A percentile compares a stretch with the other conserved stretches of the same genome.
Evolutionary conservation across 2,888 invertebrate species (phyloP).

Genomic region (Coelopa pilipes): DNA sequence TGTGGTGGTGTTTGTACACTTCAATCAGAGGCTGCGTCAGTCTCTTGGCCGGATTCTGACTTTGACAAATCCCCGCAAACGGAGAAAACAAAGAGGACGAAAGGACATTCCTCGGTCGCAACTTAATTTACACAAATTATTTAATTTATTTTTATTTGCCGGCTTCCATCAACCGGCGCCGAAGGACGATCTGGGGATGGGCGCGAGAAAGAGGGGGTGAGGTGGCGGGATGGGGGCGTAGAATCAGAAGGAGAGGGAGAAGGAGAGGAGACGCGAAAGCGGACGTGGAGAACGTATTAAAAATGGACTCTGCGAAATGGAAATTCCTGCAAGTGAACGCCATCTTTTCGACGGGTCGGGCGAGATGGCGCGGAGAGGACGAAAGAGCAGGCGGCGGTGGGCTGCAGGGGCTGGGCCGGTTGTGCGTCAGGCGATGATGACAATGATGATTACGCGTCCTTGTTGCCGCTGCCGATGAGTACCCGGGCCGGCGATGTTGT

Average conservation of each 20-base stretch:
- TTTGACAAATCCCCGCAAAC: too few relatives aligned
- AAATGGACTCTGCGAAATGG: slow-evolving; percentile 15
- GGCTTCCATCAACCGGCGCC: neutral
- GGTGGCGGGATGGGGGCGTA: neutral
- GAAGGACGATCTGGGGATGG: neutral
- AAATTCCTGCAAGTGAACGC: neutral
- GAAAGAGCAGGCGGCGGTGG: neutral
- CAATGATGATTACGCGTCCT: neutral
- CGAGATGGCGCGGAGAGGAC: neutral
- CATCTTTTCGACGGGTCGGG: neutral
- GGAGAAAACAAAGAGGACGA: too few relatives aligned
- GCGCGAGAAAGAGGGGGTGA: neutral
- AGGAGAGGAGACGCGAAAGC: neutral
- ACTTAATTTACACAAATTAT: slow-evolving; percentile 30
- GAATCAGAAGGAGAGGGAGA: too few relatives aligned
- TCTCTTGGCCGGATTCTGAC: neutral
- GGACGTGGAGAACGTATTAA: slow-evolving; percentile 2
- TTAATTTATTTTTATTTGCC: slow-evolving; percentile 27
- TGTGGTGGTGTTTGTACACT: neutral
- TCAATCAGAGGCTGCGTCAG: too few relatives aligned
- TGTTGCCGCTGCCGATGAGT: slow-evolving; percentile 16
- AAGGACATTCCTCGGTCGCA: neutral
- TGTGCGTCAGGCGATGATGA: neutral
- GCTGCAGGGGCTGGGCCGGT: neutral
- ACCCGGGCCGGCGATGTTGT: neutral